phyloP scores from a whole-genome alignment of 2,113 vertebrate genomes.

The Pyrgilauda ruficollis region DNA sequence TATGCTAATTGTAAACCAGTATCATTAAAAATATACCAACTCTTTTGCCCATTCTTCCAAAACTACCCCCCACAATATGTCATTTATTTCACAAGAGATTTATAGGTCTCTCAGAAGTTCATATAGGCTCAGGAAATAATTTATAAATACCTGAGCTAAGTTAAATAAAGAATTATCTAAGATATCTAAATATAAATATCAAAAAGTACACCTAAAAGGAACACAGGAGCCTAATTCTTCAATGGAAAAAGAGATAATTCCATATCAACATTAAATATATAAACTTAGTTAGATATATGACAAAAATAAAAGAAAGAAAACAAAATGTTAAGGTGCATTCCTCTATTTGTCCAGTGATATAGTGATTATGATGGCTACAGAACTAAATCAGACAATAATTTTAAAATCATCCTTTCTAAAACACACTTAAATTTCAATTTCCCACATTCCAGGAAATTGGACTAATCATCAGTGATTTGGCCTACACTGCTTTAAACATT shows the following conservation, averaged over 20 bases:
- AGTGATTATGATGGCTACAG: background rate
- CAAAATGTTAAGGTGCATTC: background rate
- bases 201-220: background rate
- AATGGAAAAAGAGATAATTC: background rate
- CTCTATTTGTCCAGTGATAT: background rate
- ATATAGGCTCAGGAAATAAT: background rate
- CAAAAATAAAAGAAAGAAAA: background rate
- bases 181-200: background rate
- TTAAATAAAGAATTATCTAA: background rate
- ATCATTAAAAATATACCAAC: background rate
- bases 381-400: background rate
- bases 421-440: background rate
- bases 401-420: background rate
- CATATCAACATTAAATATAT: background rate
- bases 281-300: background rate
- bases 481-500: background rate
- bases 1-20: background rate
- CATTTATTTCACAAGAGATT: background rate
- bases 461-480: background rate
- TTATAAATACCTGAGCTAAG: background rate
- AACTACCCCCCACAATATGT: background rate
- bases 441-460: background rate
- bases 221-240: background rate
- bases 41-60: background rate
- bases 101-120: background rate